These are phyloP conservation scores for Teinopalpus imperialis DNA, from an alignment of 2,888 invertebrate genomes.

Conservation along the genomic window DNA sequence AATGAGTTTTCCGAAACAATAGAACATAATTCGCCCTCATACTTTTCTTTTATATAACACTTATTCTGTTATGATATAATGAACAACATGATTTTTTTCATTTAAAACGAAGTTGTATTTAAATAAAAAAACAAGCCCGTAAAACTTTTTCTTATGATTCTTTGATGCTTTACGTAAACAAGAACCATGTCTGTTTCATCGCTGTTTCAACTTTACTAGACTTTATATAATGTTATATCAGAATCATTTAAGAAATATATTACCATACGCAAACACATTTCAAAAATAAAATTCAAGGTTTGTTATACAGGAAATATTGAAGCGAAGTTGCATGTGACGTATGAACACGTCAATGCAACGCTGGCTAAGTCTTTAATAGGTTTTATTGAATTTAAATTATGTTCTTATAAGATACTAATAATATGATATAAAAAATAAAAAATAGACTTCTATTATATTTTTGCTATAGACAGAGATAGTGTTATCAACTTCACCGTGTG, in stretches of 20 bases:
- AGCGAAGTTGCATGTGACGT: slow-evolving; percentile 33
- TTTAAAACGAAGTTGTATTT: too few species aligned
- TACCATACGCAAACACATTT: slow-evolving; percentile 26
- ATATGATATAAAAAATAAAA: too few species aligned
- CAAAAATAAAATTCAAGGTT: slow-evolving; percentile 35
- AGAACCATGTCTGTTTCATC: slow-evolving; percentile 3
- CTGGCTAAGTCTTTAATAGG: slow-evolving; percentile 27
- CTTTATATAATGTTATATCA: slow-evolving; percentile 20
- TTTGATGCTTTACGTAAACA: neutral
- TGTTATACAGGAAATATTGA: slow-evolving; percentile 34
- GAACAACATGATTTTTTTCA: too few species aligned
- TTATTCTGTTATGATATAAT: neutral
- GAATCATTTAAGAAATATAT: slow-evolving; percentile 17
- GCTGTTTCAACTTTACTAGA: neutral
- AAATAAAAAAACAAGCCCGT: too few species aligned
- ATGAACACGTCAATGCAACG: slow-evolving; percentile 28
- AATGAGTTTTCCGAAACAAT: slow-evolving; percentile 13
- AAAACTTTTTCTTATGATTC: too few species aligned
- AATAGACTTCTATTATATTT: too few species aligned
- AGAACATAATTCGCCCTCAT: neutral
- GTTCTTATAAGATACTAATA: too few species aligned
- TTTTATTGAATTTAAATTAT: slow-evolving; percentile 27
- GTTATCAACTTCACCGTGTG: too few species aligned
- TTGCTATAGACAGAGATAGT: too few species aligned
- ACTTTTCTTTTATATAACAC: neutral